A percentile compares a stretch with the other conserved stretches of the same genome.
Conservation (phyloP, 2,888 invertebrate species). For the Seira musarum region DNA sequence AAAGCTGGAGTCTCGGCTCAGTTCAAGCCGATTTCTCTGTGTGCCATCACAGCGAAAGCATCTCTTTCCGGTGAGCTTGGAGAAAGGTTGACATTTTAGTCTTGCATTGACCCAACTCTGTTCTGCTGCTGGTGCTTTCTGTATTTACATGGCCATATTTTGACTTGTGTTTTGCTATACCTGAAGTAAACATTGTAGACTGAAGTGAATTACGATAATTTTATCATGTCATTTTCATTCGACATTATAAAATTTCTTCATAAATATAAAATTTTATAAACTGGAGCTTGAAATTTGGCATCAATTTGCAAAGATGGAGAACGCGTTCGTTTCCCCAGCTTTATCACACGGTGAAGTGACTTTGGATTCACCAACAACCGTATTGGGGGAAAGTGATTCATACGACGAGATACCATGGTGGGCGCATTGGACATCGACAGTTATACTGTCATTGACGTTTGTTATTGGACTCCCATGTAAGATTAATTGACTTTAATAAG, state of each 20-base stretch:
- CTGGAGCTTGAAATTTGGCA: conserved; percentile 10
- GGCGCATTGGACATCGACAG: conserved; percentile 63
- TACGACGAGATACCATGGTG: conserved; percentile 52
- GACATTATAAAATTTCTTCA: no score
- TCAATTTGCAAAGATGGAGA: background rate
- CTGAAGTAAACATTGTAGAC: no score
- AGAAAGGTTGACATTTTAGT: conserved; percentile 25
- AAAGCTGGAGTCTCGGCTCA: conserved; percentile 26
- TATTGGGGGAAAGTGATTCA: conserved; percentile 48
- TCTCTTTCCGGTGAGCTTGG: conserved; percentile 24
- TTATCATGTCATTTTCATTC: no score
- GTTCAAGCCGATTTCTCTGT: conserved; percentile 32
- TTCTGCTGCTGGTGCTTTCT: no score
- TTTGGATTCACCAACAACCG: background rate
- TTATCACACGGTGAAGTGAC: background rate
- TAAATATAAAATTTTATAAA: background rate
- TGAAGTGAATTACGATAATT: no score
- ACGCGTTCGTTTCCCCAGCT: background rate
- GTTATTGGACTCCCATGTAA: conserved; percentile 67
- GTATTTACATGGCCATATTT: no score
- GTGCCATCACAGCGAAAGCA: conserved; percentile 41
- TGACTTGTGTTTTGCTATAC: no score
- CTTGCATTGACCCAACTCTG: no score
- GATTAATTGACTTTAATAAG: no score
- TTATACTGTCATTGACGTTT: conserved; percentile 59